Percentiles rank a stretch among this genome's conserved stretches.
These are phyloP conservation scores for Ptychochromis oligacanthus DNA, from an alignment of 2,113 vertebrate species.

Conservation along the genomic window DNA sequence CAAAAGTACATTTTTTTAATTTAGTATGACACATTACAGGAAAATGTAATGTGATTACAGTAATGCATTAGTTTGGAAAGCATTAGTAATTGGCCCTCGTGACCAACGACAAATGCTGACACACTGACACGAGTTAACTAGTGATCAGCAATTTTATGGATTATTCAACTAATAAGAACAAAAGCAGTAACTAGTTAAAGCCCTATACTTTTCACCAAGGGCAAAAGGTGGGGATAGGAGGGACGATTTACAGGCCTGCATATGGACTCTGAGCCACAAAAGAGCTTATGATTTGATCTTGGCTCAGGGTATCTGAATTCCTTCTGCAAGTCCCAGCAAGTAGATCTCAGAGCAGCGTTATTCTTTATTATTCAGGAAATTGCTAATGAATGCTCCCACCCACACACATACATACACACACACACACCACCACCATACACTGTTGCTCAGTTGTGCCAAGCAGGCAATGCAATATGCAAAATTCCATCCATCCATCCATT, in stretches of 20 bases:
- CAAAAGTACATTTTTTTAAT: neutral
- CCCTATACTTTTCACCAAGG: neutral
- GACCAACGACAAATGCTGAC: neutral
- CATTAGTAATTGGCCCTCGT: neutral
- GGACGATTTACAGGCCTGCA: neutral
- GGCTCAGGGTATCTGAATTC: neutral
- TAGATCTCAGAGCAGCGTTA: slow-evolving; percentile 1
- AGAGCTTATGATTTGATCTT: neutral
- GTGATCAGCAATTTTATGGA: neutral
- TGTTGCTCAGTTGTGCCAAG: neutral
- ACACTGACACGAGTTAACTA: neutral
- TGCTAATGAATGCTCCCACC: neutral
- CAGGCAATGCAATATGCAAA: neutral
- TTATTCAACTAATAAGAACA: neutral
- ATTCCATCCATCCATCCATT: no score
- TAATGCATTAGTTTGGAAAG: neutral
- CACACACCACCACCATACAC: neutral
- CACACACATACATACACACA: neutral
- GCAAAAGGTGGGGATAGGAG: neutral
- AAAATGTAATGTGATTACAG: neutral
- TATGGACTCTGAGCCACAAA: neutral
- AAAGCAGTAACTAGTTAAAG: neutral
- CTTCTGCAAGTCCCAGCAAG: neutral
- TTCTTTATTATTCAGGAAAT: neutral
- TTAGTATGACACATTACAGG: neutral